phyloP scores from a whole-genome alignment of 1,140 invertebrate genomes.

The Cotesia chilonis region DNA sequence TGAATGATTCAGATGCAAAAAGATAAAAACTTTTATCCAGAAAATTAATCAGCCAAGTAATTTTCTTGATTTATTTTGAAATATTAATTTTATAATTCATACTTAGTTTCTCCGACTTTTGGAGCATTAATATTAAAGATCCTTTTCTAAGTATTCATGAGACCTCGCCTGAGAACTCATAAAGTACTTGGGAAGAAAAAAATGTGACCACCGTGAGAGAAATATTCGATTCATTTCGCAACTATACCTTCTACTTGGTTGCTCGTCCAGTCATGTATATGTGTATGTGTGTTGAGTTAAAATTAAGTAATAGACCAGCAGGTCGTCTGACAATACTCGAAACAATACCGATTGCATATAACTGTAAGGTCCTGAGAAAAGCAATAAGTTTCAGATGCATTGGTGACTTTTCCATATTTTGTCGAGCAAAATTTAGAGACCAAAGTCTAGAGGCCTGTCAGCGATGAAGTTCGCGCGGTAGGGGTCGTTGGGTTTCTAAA shows the following conservation, averaged over 20 bases:
- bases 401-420: neutral
- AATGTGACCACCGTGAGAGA: neutral
- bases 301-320: constrained; percentile 2
- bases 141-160: neutral
- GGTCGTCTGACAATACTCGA: neutral
- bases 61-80: neutral
- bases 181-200: neutral
- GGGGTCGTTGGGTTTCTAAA: neutral
- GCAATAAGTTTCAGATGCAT: neutral
- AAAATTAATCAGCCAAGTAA: neutral
- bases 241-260: no score
- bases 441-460: neutral
- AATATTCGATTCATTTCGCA: no score
- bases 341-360: neutral
- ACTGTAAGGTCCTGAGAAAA: neutral
- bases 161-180: neutral
- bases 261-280: neutral
- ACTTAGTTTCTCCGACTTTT: neutral
- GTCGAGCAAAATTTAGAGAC: no score
- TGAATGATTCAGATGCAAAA: neutral
- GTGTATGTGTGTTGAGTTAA: neutral
- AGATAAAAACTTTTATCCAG: neutral
- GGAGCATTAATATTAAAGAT: neutral
- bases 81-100: neutral
- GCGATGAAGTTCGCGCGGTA: neutral